phyloP scores from a whole-genome alignment of 2,113 vertebrate species.

The Aleadryas rufinucha region DNA sequence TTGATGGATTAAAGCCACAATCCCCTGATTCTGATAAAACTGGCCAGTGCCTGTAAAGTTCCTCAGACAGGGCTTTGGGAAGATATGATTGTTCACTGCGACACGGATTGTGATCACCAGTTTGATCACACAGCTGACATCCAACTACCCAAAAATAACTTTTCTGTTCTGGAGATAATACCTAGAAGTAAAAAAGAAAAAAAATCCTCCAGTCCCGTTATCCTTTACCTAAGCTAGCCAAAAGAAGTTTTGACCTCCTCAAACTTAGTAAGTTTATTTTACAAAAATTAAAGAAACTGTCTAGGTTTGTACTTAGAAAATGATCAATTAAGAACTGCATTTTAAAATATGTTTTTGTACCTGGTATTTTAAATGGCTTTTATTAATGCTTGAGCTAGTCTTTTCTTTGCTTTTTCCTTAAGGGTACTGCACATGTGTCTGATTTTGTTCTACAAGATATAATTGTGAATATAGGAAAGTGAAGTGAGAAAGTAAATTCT shows the following conservation, averaged over 20 bases:
- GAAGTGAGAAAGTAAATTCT: neutral
- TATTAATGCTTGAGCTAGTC: neutral
- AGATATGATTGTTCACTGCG: neutral
- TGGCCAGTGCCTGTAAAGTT: neutral
- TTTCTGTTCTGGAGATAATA: neutral
- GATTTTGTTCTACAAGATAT: neutral
- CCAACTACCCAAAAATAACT: neutral
- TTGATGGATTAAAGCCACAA: conserved; percentile 47
- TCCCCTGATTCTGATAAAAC: conserved; percentile 10
- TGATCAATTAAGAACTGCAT: neutral
- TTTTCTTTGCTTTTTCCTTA: neutral
- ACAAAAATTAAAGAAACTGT: neutral
- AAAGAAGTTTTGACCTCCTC: neutral
- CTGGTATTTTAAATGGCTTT: conserved; percentile 6
- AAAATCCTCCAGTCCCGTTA: neutral
- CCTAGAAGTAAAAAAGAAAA: neutral
- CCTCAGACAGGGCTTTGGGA: neutral
- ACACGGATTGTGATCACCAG: neutral
- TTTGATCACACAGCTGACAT: neutral
- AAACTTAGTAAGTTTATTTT: neutral
- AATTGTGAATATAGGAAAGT: neutral
- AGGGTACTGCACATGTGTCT: neutral
- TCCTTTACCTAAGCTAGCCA: neutral
- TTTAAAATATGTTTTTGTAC: neutral
- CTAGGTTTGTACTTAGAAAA: neutral